Conservation (phyloP, 2,888 invertebrate genomes). For the Oscheius myriophilus region DNA sequence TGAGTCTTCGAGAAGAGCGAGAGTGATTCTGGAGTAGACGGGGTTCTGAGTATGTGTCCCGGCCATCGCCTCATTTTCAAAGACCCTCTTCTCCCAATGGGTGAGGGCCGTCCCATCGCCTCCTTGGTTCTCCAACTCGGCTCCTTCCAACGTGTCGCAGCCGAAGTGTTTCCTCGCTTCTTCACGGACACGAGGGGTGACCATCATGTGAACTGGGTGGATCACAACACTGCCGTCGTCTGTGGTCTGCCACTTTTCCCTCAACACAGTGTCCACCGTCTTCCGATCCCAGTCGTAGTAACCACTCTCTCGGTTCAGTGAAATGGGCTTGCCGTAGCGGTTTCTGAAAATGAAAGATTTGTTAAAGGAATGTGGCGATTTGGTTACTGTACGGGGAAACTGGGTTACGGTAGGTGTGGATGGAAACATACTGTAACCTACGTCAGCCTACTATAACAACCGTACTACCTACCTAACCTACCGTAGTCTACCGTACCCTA, state of each 20-base stretch:
- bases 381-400: too few relatives aligned
- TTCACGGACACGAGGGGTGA: constrained; percentile 86
- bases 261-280: constrained; percentile 82
- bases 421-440: too few relatives aligned
- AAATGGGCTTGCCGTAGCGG: constrained; percentile 60
- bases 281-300: constrained; percentile 89
- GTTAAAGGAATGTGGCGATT: neutral
- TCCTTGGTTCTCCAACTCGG: constrained; percentile 96
- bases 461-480: too few relatives aligned
- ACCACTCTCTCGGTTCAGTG: constrained; percentile 60
- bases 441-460: too few relatives aligned
- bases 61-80: constrained; percentile 99
- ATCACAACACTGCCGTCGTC: constrained; percentile 63
- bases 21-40: constrained; percentile 90
- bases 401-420: too few relatives aligned
- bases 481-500: too few relatives aligned
- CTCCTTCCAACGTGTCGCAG: constrained; percentile 82
- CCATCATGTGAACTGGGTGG: constrained; percentile 84
- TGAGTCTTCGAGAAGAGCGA: constrained; percentile 96
- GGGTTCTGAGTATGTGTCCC: constrained; percentile 98
- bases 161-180: constrained; percentile 78
- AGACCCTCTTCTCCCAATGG: constrained; percentile 98
- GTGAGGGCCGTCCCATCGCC: constrained; percentile 95
- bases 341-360: constrained; percentile 44
- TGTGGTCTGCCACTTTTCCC: constrained; percentile 81